A percentile compares a stretch with the other conserved stretches of the same genome.
These are phyloP conservation scores for Bombus ignitus DNA, from an alignment of 1,140 invertebrate species.

Conservation along the genomic window DNA sequence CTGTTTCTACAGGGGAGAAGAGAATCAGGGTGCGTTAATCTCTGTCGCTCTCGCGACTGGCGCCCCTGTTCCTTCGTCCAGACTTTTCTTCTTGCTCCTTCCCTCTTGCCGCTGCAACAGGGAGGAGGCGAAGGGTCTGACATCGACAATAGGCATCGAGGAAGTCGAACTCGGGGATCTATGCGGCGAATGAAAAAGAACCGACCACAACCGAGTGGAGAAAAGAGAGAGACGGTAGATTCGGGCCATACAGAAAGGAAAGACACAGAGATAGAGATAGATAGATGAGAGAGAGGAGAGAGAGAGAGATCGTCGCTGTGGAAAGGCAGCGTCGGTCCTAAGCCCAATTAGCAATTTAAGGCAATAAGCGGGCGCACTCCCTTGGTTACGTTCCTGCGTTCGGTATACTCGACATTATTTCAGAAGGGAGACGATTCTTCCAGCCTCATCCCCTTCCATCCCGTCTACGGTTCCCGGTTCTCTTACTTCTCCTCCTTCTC, in stretches of 20 bases:
- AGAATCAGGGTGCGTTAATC: slow-evolving; percentile 61
- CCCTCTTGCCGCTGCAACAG: background rate
- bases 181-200: slow-evolving; percentile 40
- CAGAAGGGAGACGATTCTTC: slow-evolving; percentile 48
- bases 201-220: background rate
- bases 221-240: slow-evolving; percentile 23
- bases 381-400: slow-evolving; percentile 57
- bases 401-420: slow-evolving; percentile 60
- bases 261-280: slow-evolving; percentile 18
- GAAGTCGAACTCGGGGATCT: slow-evolving; percentile 56
- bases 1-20: slow-evolving; percentile 57
- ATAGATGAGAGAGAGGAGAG: slow-evolving; percentile 16
- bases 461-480: background rate
- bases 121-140: slow-evolving; percentile 49
- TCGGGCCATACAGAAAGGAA: slow-evolving; percentile 2
- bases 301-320: slow-evolving; percentile 25
- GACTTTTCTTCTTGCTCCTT: slow-evolving; percentile 39
- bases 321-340: slow-evolving; percentile 68
- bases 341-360: slow-evolving; percentile 81
- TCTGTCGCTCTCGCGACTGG: slow-evolving; percentile 51
- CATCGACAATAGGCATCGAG: slow-evolving; percentile 68
- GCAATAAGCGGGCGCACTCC: slow-evolving; percentile 72
- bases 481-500: slow-evolving; percentile 20
- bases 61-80: slow-evolving; percentile 32
- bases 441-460: background rate